Evolutionary conservation across 1,140 invertebrate species (phyloP), one percentile per base, ranked within the genome.

Genomic region (Pseudomyrmex sp.): DNA sequence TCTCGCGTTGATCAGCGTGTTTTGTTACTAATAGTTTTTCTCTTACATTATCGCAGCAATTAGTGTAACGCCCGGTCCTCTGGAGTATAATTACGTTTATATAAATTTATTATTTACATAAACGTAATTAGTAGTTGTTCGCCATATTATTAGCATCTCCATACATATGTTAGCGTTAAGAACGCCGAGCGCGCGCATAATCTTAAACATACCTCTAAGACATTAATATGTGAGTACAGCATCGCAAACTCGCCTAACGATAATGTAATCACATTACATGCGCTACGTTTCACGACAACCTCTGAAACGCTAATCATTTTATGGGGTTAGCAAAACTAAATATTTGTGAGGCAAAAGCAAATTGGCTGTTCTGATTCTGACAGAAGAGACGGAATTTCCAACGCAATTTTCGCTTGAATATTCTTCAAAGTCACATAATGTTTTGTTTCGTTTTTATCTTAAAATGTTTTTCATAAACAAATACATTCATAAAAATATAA

Each of bases 221-320:
- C 75, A 18, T 68, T 68, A 77, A 77, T 68, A 10, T 56, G n/a
- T 23, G 26, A 20, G n/a, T 56, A 44, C 35, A 56, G 26, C 18
- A 20, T 50, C 58, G n/a, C 46, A 77, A 66, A 77, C 48, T 54
- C 18, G 50, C 18, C 10, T 77, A 77, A 77, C 13, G 35, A 75
- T 26, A 62, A 26, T 62, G 48, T 66, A 77, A 77, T 50, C 52
- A 56, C 20, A 18, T 56, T 68, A 68, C 48, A 46, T 9, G 35
- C 62, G 62, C 62, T 9, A 18, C 35, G 46, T 58, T 18, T 44
- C 63, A 7, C 26, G 7, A 35, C 35, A 44, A 44, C 8, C 35
- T 68, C 18, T 68, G 58, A 56, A 66, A 66, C 44, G 50, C 35
- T 77, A 77, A 77, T 77, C 68, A 77, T 68, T 35, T 35, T 46